These are phyloP conservation scores for Sphaeramia orbicularis DNA, from an alignment of 2,797 vertebrate species.

Conservation along the genomic window DNA sequence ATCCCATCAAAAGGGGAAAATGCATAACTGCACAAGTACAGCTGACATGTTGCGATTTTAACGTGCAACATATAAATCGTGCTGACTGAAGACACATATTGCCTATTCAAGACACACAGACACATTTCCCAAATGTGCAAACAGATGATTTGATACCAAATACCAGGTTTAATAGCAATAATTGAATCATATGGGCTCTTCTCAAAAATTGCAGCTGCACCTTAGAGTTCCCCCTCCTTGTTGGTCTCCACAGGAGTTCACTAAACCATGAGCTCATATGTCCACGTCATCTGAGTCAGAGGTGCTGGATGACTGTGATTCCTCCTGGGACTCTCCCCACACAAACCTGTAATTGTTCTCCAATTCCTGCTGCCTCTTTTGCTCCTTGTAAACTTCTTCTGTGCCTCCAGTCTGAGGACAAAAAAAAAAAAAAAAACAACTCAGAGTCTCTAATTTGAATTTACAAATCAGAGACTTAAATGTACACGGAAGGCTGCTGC, in stretches of 20 bases:
- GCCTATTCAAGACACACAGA: slow-evolving; percentile 56
- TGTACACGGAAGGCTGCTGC: background rate
- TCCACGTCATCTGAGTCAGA: slow-evolving; percentile 92
- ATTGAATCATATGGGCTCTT: slow-evolving; percentile 38
- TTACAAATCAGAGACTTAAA: background rate
- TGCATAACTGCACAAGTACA: slow-evolving; percentile 55
- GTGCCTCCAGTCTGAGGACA: slow-evolving; percentile 90
- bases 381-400: slow-evolving; percentile 93
- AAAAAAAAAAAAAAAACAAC: background rate
- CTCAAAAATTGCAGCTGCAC: slow-evolving; percentile 28
- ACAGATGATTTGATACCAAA: slow-evolving; percentile 53
- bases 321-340: slow-evolving; percentile 88
- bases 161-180: slow-evolving; percentile 53
- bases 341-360: slow-evolving; percentile 95
- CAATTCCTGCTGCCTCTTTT: slow-evolving; percentile 90
- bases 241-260: slow-evolving; percentile 66
- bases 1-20: slow-evolving; percentile 64
- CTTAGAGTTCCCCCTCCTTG: slow-evolving; percentile 37
- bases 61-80: slow-evolving; percentile 52
- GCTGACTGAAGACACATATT: slow-evolving; percentile 52
- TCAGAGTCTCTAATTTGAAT: no score
- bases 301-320: slow-evolving; percentile 79
- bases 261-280: slow-evolving; percentile 81
- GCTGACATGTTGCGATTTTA: slow-evolving; percentile 39
- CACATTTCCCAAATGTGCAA: slow-evolving; percentile 66